A percentile compares a stretch with the other conserved stretches of the same genome.
phyloP scores from a whole-genome alignment of 1,140 invertebrate genomes.

The Diabrotica virgifera region DNA sequence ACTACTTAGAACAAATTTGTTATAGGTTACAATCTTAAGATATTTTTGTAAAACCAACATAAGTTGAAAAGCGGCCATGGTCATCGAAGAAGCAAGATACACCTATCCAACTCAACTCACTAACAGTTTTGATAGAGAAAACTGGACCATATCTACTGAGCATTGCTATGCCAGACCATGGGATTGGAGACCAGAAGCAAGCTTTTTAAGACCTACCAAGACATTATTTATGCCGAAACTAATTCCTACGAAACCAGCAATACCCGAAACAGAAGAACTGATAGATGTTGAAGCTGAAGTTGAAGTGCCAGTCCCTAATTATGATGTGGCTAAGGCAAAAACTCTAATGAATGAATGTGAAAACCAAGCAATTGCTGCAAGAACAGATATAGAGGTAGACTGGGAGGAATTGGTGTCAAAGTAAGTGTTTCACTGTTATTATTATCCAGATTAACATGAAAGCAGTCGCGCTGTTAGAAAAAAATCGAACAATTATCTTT shows the following conservation, averaged over 20 bases:
- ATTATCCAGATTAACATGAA: neutral
- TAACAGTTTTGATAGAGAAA: slow-evolving; percentile 30
- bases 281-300: slow-evolving; percentile 52
- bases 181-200: slow-evolving; percentile 66
- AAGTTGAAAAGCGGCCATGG: slow-evolving; percentile 2
- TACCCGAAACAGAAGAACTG: slow-evolving; percentile 43
- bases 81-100: slow-evolving; percentile 27
- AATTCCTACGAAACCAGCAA: slow-evolving; percentile 29
- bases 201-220: slow-evolving; percentile 62
- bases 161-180: slow-evolving; percentile 69
- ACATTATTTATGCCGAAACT: slow-evolving; percentile 51
- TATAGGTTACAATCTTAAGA: too few relatives aligned
- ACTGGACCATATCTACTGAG: slow-evolving; percentile 53
- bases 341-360: slow-evolving; percentile 73
- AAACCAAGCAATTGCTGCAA: slow-evolving; percentile 59
- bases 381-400: slow-evolving; percentile 60
- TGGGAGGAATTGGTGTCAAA: slow-evolving; percentile 70
- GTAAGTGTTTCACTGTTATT: slow-evolving; percentile 43
- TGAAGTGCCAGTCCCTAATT: slow-evolving; percentile 48
- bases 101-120: slow-evolving; percentile 32
- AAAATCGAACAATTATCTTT: too few relatives aligned
- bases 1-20: too few relatives aligned
- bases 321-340: slow-evolving; percentile 63
- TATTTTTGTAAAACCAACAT: neutral
- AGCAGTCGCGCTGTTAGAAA: too few relatives aligned